Evolutionary conservation across 2,797 vertebrate species (phyloP), one percentile per base, ranked within the genome.

Genomic region (Limnodromus scolopaceus): DNA sequence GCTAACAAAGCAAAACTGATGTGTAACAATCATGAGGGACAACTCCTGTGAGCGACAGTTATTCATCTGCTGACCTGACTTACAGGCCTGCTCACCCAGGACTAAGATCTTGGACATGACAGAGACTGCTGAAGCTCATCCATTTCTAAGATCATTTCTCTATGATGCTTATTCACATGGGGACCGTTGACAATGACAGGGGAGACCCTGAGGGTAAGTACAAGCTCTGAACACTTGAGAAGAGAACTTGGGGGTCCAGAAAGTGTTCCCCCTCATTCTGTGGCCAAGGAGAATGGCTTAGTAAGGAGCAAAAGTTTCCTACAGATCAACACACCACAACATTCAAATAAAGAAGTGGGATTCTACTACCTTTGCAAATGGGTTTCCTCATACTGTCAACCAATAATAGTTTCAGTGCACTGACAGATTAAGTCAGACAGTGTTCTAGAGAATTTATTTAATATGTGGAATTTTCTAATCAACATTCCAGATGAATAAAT

Each of bases 151-250:
- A 57, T 6, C 17, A 32, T 10, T 65, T 57, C 16, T 34, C 15
- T 39, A 15, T 30, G 11, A 64, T 23, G 41, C 4, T 48, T n/a
- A 36, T 24, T 57, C 32, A 48, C 3, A 4, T 6, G 3, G 18
- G 10, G 9, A 7, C 10, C 2, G 1, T 13, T 36, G 49, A 28
- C 20, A 58, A 9, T 2, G 5, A 19, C 2, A 28, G 2, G 5
- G 12, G 9, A 58, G 13, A 68, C 9, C 13, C 20, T 20, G 41
- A 57, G n/a, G 3, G n/a, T 30, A 12, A 48, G 58, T 12, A 22
- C 8, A 79, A 63, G 48, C 18, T 76, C 49, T 71, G 22, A 90
- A 41, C 11, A 16, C 10, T 10, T 9, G 4, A 6, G 8, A 32
- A 8, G 54, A 75, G 20, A 69, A 45, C 7, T 2, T 34, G 10